Conservation (phyloP, 1,140 invertebrate species). For the Trissolcus basalis region DNA sequence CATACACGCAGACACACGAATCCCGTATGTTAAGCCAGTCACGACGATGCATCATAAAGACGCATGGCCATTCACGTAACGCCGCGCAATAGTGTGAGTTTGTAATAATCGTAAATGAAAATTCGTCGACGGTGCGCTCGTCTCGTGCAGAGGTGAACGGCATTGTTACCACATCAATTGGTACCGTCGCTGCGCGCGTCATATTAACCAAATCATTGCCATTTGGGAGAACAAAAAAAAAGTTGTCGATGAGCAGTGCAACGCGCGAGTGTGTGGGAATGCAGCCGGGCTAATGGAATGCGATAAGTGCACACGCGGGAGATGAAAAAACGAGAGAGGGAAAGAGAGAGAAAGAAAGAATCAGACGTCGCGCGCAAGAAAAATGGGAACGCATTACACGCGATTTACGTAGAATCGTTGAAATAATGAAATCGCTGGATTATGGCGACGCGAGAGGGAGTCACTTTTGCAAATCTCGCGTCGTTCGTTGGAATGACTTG, state of each 20-base stretch:
- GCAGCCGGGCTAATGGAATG: slow-evolving; percentile 36
- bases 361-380: slow-evolving; percentile 7
- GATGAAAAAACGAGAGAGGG: slow-evolving; percentile 6
- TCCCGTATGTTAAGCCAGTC: background rate
- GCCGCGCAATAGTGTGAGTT: too few relatives aligned
- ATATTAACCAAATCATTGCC: slow-evolving; percentile 44
- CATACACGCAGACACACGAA: background rate
- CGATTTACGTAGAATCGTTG: background rate
- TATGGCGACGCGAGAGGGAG: background rate
- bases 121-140: slow-evolving; percentile 7
- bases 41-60: slow-evolving; percentile 40
- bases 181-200: slow-evolving; percentile 35
- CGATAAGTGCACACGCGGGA: slow-evolving; percentile 18
- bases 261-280: slow-evolving; percentile 21
- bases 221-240: slow-evolving; percentile 12
- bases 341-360: background rate
- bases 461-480: too few relatives aligned
- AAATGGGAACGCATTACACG: slow-evolving; percentile 23
- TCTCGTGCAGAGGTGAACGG: slow-evolving; percentile 23
- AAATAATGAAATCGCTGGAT: too few relatives aligned
- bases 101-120: too few relatives aligned
- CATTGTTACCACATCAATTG: slow-evolving; percentile 52
- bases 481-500: too few relatives aligned
- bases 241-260: background rate
- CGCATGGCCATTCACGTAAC: slow-evolving; percentile 32